Percentiles rank a stretch among this genome's conserved stretches.
phyloP scores from a whole-genome alignment of 2,797 vertebrate species.

The Alexandromys oeconomus region DNA sequence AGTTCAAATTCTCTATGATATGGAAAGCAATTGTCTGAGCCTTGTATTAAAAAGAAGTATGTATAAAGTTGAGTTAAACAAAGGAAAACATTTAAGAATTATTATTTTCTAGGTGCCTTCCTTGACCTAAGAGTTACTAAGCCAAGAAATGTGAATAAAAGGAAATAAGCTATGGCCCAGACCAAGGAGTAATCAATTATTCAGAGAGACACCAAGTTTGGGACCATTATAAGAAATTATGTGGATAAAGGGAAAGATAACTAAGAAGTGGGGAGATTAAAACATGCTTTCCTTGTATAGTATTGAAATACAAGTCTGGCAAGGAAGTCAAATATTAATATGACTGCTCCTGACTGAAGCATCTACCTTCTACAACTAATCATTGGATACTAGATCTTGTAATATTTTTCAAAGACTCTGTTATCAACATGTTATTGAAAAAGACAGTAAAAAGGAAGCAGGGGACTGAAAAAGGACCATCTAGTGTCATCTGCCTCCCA shows the following conservation, averaged over 20 bases:
- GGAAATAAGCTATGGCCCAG: neutral
- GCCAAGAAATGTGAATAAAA: neutral
- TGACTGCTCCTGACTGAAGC: neutral
- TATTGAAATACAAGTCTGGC: neutral
- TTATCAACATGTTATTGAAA: neutral
- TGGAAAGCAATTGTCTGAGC: neutral
- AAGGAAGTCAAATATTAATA: neutral
- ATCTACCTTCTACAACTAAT: neutral
- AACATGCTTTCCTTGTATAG: neutral
- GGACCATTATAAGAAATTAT: neutral
- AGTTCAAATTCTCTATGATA: neutral
- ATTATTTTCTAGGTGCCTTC: neutral
- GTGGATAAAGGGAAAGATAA: neutral
- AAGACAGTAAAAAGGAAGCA: neutral
- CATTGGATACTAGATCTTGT: neutral
- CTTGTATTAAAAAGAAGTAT: neutral
- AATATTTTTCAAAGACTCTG: conserved; percentile 7
- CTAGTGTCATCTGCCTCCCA: neutral
- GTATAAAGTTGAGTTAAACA: neutral
- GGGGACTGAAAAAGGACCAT: neutral
- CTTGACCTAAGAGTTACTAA: neutral
- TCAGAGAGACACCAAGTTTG: neutral
- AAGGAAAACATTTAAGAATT: neutral
- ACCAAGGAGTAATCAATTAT: neutral
- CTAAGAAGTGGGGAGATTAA: neutral